Conservation (phyloP, 2,113 vertebrate genomes). For the Eublepharis macularius region DNA sequence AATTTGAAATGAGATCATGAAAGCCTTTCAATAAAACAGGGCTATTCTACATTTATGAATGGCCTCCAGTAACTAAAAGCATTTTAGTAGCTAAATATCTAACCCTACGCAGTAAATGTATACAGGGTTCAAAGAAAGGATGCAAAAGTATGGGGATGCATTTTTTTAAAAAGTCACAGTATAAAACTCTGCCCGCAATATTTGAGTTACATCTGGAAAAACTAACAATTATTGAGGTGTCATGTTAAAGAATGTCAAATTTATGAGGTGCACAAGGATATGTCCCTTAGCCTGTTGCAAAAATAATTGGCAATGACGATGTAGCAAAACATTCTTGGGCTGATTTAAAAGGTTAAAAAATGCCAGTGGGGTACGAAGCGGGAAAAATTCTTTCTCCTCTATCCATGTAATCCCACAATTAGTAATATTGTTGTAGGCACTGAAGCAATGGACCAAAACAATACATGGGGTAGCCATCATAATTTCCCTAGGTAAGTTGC, state of each 20-base stretch:
- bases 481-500: too few relatives aligned
- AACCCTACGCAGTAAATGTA: constrained; percentile 34
- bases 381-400: too few relatives aligned
- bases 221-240: constrained; percentile 42
- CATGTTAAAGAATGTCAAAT: constrained; percentile 52
- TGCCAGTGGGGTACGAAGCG: too few relatives aligned
- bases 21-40: too few relatives aligned
- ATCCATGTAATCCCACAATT: too few relatives aligned
- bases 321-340: constrained; percentile 37
- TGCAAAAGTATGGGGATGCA: constrained; percentile 24
- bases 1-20: too few relatives aligned
- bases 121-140: constrained; percentile 46
- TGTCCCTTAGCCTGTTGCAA: constrained; percentile 37
- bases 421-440: too few relatives aligned
- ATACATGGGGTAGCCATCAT: too few relatives aligned
- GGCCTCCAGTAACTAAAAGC: too few relatives aligned
- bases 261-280: constrained; percentile 62
- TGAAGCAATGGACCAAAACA: too few relatives aligned
- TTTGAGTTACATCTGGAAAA: constrained; percentile 44
- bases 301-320: constrained; percentile 52
- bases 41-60: too few relatives aligned
- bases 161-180: background rate
- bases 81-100: constrained; percentile 20
- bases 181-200: constrained; percentile 24
- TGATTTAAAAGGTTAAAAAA: constrained; percentile 24